Evolutionary conservation across 1,140 invertebrate genomes (phyloP), one percentile per base, ranked within the genome.

Genomic region (Caenorhabditis remanei): DNA sequence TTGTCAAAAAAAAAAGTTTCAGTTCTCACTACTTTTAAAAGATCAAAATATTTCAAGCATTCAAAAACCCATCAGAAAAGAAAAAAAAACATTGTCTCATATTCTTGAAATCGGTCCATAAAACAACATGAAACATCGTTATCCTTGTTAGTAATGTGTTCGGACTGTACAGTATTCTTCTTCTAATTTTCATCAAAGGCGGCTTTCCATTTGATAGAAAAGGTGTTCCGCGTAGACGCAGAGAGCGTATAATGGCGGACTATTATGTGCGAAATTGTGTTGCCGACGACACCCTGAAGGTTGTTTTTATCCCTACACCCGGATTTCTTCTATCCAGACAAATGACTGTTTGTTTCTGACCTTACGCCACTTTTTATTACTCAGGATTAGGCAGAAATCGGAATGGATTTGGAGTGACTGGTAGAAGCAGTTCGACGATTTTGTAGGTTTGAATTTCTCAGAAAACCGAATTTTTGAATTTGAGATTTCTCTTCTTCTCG

Each of bases 211-310:
- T 21, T 43, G 24, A 48, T 3, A 79, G 71, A 50, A 13, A 48
- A 24, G 43, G 71, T 79, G 71, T 50, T 79, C 71, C 71, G 4
- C 11, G 11, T 46, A 79, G 46, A 24, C 71, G n/a, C 71, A 79
- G 71, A 53, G 7, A 50, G 1, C n/a, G 46, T n/a, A 46, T 79
- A 79, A 79, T 79, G 71, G 71, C 46, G 71, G 46, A 79, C 71
- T 48, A 79, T 79, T 50, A 79, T 79, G 71, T 79, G 71, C 71
- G 71, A 79, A 79, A 79, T 79, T 11, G 71, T 79, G 71, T 79
- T 79, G 71, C 71, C 46, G 71, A 43, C 65, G 46, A 50, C 71
- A 79, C 46, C 46, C 43, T 79, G 71, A 79, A 79, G 71, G 71
- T 79, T 79, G 71, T 79, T 79, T 71, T 71, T 21, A 21, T 41